Evolutionary conservation across 2,888 invertebrate genomes (phyloP).

Genomic region (Linyphia triangularis): DNA sequence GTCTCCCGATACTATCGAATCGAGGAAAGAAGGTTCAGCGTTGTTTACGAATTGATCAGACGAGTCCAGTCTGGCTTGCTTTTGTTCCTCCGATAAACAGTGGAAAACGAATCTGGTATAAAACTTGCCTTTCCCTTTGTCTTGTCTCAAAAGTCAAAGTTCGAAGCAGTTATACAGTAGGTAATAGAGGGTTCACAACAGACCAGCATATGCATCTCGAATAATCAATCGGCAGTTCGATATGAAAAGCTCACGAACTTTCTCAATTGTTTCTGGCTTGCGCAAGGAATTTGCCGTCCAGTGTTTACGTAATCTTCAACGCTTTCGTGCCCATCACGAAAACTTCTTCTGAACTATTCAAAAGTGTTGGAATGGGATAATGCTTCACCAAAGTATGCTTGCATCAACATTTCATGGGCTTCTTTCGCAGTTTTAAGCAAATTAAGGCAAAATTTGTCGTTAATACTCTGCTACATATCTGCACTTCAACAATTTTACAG

Average conservation of each 20-base stretch:
- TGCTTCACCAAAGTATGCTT: not conserved
- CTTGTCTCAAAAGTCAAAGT: constrained; percentile 17
- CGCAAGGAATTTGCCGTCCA: constrained; percentile 15
- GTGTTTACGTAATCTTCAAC: not conserved
- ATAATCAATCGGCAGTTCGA: too few relatives aligned
- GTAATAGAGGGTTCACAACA: too few relatives aligned
- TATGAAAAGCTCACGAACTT: too few relatives aligned
- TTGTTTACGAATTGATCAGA: not conserved
- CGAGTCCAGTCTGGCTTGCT: constrained; percentile 12
- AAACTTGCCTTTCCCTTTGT: constrained; percentile 20
- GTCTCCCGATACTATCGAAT: not conserved
- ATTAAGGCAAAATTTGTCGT: too few relatives aligned
- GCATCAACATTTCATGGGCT: too few relatives aligned
- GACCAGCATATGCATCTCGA: too few relatives aligned
- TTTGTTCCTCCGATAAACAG: constrained; percentile 11
- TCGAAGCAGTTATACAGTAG: too few relatives aligned
- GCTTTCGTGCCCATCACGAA: not conserved
- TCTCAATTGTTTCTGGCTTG: too few relatives aligned
- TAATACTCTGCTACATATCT: too few relatives aligned
- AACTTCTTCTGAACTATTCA: not conserved
- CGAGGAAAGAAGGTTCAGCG: not conserved
- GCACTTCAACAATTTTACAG: too few relatives aligned
- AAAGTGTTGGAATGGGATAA: not conserved
- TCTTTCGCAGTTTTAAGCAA: too few relatives aligned
- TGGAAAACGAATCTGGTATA: constrained; percentile 12